Base-by-base conservation (phyloP, 2,888 invertebrate species). In the Pseudococcus viburni region DNA sequence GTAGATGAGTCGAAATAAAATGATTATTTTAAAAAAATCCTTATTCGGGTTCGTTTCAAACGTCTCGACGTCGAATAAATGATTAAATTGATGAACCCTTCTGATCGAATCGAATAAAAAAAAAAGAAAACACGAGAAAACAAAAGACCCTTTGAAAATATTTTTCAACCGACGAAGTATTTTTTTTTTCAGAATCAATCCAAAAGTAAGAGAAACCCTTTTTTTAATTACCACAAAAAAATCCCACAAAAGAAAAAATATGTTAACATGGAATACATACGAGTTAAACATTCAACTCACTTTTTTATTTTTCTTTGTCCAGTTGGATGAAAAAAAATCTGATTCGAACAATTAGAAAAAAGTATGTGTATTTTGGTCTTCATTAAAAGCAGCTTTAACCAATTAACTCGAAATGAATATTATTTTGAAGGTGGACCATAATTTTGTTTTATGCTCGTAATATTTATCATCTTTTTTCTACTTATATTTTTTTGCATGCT, bases 391-490 rank as follows among this genome's bases (percentile, higher is more conserved):
- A 86, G 86, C 42, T 86, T 86, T 64, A 86, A 68, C 86, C 68
- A 86, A 86, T 86, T 86, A 86, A 86, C 55, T 84, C 9, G 33
- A 83, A 86, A 86, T 68, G 68, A 64, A 86, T 83, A 46, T 46
- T 19, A 42, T 83, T 42, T 46, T 83, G 19, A 19, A 19, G 46
- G 46, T 46, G 77, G 77, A 39, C 17, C 17, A n/a, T 83, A 33
- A 33, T 46, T 46, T 83, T 83, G 12, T 83, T 46, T 46, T 46
- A 19, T 26, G 33, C 17, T 83, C 19, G 19, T 9, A 46, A 83
- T 83, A 83, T 46, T 46, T 19, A 46, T 83, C 46, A 46, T 83
- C 9, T 83, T 83, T 46, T 19, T 83, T 83, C 19, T 46, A 6
- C 9, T 5, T 9, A 46, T 11, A n/a, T 83, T 33, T 15, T 73